Evolutionary conservation across 2,797 vertebrate species (phyloP), one percentile per base, ranked within the genome.

Genomic region (Cephalopachus bancanus): DNA sequence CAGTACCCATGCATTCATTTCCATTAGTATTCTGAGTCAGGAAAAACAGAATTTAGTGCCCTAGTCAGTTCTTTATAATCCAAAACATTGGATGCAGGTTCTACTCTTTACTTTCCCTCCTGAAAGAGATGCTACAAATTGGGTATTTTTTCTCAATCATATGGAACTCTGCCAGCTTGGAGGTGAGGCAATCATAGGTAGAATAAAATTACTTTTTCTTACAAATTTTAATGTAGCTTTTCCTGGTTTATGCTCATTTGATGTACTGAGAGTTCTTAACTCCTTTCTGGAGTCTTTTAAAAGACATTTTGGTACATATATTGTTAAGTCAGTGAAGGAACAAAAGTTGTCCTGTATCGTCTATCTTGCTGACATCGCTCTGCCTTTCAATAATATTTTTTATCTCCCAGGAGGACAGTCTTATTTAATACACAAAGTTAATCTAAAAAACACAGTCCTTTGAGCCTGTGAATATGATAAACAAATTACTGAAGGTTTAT

Each of bases 361-460:
- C 20, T 5, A 22, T 83, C 51, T 89, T 64, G 10, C 5, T 87
- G 49, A 92, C 17, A 6, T 67, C 10, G 67, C 3, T 79, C 3
- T 51, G 20, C 16, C 14, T 2, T 81, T 30, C 51, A 28, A 30
- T 89, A 75, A 78, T 0, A 59, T 64, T 79, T 72, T 91, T 15
- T 2, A 17, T 44, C 55, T 74, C 44, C 75, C 28, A 81, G 16
- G 4, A 71, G 2, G 62, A 83, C 53, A 94, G n/a, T 30, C 28
- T 76, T 88, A 0, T 87, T 85, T 83, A 79, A 88, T 85, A 85
- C 26, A 96, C n/a, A 79, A 87, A 71, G 71, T 67, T 7, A 71
- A 9, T 71, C 26, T 49, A 14, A 84, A 88, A 80, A 88, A 49
- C 59, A 69, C n/a, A 75, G 2, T 28, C 24, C 0, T 83, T 59